Percentiles rank a stretch among this genome's conserved stretches.
Evolutionary conservation across 1,140 invertebrate species (phyloP).

Genomic region (Pollicipes pollicipes): DNA sequence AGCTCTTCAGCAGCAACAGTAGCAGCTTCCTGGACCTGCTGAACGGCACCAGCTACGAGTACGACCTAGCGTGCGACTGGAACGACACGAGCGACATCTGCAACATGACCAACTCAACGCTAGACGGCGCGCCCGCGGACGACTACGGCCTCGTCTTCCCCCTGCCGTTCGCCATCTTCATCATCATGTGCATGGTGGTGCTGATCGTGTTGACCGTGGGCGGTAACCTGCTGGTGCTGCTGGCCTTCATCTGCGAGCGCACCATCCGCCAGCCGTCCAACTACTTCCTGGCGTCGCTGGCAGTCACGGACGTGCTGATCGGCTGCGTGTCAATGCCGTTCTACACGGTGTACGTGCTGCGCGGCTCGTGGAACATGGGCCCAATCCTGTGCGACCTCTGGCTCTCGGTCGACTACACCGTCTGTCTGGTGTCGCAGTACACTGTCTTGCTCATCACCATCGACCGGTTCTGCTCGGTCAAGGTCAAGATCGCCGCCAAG

Average conservation of each 20-base stretch:
- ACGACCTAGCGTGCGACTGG: neutral
- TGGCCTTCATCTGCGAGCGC: constrained; percentile 91
- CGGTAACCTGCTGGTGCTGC: constrained; percentile 88
- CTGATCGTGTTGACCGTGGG: constrained; percentile 82
- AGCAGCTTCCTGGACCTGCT: neutral
- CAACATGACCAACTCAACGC: neutral
- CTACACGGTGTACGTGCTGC: constrained; percentile 87
- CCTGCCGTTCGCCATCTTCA: constrained; percentile 76
- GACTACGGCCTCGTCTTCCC: constrained; percentile 35
- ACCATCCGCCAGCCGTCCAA: constrained; percentile 96
- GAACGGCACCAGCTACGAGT: neutral
- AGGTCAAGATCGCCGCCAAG: constrained; percentile 95
- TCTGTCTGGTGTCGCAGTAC: constrained; percentile 96
- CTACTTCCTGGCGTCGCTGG: constrained; percentile 96
- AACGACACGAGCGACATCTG: neutral
- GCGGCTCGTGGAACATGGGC: constrained; percentile 92
- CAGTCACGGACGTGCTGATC: constrained; percentile 94
- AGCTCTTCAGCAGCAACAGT: neutral
- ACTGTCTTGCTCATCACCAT: constrained; percentile 97
- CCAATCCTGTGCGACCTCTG: constrained; percentile 92
- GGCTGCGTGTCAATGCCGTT: constrained; percentile 91
- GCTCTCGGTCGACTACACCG: constrained; percentile 97
- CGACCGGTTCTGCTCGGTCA: constrained; percentile 96
- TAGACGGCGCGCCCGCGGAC: constrained; percentile 22
- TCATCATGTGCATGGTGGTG: constrained; percentile 69